Percentiles rank a stretch among this genome's conserved stretches.
Evolutionary conservation across 2,113 vertebrate genomes (phyloP).

Genomic region (Saguinus imperator): DNA sequence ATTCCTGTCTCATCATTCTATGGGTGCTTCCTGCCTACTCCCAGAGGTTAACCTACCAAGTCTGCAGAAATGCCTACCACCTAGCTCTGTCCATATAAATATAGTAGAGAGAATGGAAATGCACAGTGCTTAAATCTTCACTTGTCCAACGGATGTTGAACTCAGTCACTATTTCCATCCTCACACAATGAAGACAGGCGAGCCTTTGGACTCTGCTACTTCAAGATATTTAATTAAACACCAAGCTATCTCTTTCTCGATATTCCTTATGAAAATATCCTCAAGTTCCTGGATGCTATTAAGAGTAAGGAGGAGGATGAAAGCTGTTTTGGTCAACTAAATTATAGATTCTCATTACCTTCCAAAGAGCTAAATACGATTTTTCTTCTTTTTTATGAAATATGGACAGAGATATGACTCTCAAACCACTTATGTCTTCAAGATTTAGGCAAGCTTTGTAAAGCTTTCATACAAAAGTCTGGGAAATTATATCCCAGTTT

Average conservation of each 20-base stretch:
- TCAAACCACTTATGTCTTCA: neutral
- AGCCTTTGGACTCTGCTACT: neutral
- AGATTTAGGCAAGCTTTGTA: neutral
- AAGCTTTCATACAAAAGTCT: neutral
- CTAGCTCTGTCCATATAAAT: neutral
- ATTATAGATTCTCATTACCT: neutral
- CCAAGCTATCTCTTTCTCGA: neutral
- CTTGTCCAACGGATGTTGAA: neutral
- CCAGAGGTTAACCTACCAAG: neutral
- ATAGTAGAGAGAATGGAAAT: neutral
- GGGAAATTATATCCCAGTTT: neutral
- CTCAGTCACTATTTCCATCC: neutral
- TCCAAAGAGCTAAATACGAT: neutral
- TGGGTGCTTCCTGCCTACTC: neutral
- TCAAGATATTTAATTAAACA: slow-evolving; percentile 13
- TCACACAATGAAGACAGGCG: neutral
- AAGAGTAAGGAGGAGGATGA: neutral
- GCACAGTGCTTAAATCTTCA: neutral
- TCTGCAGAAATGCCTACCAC: neutral
- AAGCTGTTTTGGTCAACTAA: neutral
- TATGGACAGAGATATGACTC: neutral
- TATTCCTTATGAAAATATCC: neutral
- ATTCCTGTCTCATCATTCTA: neutral
- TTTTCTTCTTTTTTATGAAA: neutral
- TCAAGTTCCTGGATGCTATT: neutral